These are phyloP conservation scores for Drosophila longiperda DNA, from an alignment of 2,888 invertebrate species.

Conservation along the genomic window DNA sequence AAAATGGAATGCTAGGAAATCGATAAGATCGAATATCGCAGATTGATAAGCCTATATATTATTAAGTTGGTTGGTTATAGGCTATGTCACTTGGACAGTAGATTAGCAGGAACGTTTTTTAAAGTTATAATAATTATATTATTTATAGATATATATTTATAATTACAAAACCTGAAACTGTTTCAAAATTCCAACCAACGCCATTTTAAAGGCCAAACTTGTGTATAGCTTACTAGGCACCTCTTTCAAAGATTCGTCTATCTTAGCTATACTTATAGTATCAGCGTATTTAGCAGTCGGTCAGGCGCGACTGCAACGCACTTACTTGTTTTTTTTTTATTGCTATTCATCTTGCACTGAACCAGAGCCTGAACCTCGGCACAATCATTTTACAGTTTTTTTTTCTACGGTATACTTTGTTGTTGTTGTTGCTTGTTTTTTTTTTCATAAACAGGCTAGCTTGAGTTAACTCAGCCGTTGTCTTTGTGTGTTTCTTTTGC, in stretches of 20 bases:
- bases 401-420: not conserved
- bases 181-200: not conserved
- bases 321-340: slow-evolving; percentile 10
- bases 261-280: not conserved
- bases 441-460: slow-evolving; percentile 29
- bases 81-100: too few relatives aligned
- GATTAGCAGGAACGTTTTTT: too few relatives aligned
- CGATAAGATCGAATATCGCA: too few relatives aligned
- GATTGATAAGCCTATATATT: too few relatives aligned
- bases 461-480: slow-evolving; percentile 25
- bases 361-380: slow-evolving; percentile 17
- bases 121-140: too few relatives aligned
- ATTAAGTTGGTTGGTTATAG: too few relatives aligned
- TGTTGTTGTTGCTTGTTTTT: not conserved
- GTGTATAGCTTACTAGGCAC: too few relatives aligned
- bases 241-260: not conserved
- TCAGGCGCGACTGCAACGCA: not conserved
- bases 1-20: too few relatives aligned
- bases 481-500: slow-evolving; percentile 23
- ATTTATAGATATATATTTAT: too few relatives aligned
- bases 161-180: too few relatives aligned
- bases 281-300: not conserved
- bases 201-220: not conserved
- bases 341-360: not conserved
- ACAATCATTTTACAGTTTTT: slow-evolving; percentile 61